Conservation (phyloP, 92 coral and sea anemone genomes). For the Phenganax stokvisi region DNA sequence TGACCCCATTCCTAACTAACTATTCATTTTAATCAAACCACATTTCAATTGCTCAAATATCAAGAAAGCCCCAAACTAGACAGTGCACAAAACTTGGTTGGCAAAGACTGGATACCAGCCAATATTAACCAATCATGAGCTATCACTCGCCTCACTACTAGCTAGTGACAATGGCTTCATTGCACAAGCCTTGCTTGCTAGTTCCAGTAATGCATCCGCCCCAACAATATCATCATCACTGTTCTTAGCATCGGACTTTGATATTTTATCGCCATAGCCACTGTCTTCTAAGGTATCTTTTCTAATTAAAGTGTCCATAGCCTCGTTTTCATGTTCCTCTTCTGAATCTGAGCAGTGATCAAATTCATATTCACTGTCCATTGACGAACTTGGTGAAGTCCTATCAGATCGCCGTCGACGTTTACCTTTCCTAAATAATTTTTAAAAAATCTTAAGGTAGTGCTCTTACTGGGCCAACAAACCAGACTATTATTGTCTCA, state of each 20-base stretch:
- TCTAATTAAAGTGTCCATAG: slow-evolving; percentile 71
- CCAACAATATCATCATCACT: slow-evolving; percentile 69
- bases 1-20: too few relatives aligned
- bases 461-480: too few relatives aligned
- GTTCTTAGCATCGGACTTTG: background rate
- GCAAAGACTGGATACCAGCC: slow-evolving; percentile 7
- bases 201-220: slow-evolving; percentile 85
- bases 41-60: too few relatives aligned
- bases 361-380: slow-evolving; percentile 96
- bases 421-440: slow-evolving; percentile 34
- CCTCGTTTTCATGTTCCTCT: slow-evolving; percentile 77
- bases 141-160: slow-evolving; percentile 26
- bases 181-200: slow-evolving; percentile 86
- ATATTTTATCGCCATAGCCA: slow-evolving; percentile 72
- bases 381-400: slow-evolving; percentile 81
- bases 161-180: slow-evolving; percentile 31
- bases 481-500: too few relatives aligned
- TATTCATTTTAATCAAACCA: too few relatives aligned
- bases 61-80: too few relatives aligned
- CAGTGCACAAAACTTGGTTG: background rate
- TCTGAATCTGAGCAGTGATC: slow-evolving; percentile 90
- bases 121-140: slow-evolving; percentile 14
- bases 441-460: too few relatives aligned
- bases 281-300: slow-evolving; percentile 85
- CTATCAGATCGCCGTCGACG: slow-evolving; percentile 53